These are phyloP conservation scores for Falcaria lacertinaria DNA, from an alignment of 2,888 invertebrate species.

Conservation along the genomic window DNA sequence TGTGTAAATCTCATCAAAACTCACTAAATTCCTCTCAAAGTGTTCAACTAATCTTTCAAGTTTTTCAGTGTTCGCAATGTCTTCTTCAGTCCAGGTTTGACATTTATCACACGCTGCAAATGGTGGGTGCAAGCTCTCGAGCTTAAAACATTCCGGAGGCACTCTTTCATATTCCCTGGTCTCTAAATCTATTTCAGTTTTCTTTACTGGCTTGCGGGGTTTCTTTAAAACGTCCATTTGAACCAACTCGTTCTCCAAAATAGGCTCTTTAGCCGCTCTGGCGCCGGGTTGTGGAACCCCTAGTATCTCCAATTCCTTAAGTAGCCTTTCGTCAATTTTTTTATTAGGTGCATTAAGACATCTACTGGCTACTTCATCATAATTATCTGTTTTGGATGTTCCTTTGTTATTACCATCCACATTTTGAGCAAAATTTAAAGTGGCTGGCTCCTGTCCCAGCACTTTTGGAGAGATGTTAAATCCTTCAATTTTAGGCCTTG, in stretches of 20 bases:
- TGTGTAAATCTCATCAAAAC: neutral
- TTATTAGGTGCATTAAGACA: constrained; percentile 26
- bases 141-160: neutral
- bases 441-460: constrained; percentile 17
- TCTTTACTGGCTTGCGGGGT: constrained; percentile 16
- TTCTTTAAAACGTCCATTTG: constrained; percentile 20
- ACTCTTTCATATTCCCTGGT: constrained; percentile 8
- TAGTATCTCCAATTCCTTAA: constrained; percentile 34
- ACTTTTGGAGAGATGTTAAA: constrained; percentile 34
- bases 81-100: neutral
- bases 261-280: constrained; percentile 2
- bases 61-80: neutral
- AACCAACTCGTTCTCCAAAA: constrained; percentile 16
- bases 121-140: neutral
- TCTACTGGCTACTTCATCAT: constrained; percentile 33
- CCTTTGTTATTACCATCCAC: constrained; percentile 4
- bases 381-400: constrained; percentile 6
- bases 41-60: neutral
- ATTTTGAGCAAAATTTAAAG: constrained; percentile 5
- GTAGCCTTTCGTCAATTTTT: constrained; percentile 32
- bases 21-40: neutral
- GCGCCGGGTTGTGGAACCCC: constrained; percentile 17
- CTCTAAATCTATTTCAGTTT: constrained; percentile 20
- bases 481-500: constrained; percentile 28
- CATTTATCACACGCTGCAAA: neutral